A percentile compares a stretch with the other conserved stretches of the same genome.
Evolutionary conservation across 2,888 invertebrate genomes (phyloP).

Genomic region (Lamproptera curius): DNA sequence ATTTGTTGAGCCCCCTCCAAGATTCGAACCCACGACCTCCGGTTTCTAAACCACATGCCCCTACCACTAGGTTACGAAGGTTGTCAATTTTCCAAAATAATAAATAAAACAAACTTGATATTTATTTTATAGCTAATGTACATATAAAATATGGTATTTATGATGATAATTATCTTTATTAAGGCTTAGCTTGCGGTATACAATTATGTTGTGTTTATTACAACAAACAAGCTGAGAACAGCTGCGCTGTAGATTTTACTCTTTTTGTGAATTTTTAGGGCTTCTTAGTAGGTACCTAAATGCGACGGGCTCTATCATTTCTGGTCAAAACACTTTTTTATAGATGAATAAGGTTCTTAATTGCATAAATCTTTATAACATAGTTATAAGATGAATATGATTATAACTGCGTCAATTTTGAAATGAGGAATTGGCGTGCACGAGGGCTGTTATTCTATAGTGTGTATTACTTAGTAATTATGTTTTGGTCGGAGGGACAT

Average conservation of each 20-base stretch:
- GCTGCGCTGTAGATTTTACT: constrained; percentile 30
- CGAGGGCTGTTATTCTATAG: too few relatives aligned
- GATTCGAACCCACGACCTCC: too few relatives aligned
- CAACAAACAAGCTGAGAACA: constrained; percentile 33
- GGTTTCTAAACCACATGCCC: too few relatives aligned
- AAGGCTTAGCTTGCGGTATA: constrained; percentile 31
- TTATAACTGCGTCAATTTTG: too few relatives aligned
- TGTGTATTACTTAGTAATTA: too few relatives aligned
- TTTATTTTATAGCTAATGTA: too few relatives aligned
- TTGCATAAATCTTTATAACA: constrained; percentile 21
- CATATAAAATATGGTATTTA: constrained; percentile 26
- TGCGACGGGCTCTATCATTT: constrained; percentile 28
- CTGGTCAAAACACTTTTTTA: constrained; percentile 25
- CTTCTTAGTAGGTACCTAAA: constrained; percentile 38
- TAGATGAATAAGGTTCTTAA: constrained; percentile 22
- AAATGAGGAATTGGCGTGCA: too few relatives aligned
- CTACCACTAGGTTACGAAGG: too few relatives aligned
- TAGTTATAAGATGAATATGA: constrained; percentile 18
- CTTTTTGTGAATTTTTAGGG: constrained; percentile 45
- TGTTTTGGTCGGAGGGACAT: too few relatives aligned
- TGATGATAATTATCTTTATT: constrained; percentile 25
- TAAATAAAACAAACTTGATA: too few relatives aligned
- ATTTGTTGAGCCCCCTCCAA: too few relatives aligned
- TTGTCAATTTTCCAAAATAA: too few relatives aligned
- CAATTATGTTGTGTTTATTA: constrained; percentile 36